phyloP scores from a whole-genome alignment of 2,797 vertebrate genomes.

The Pagetopsis macropterus region DNA sequence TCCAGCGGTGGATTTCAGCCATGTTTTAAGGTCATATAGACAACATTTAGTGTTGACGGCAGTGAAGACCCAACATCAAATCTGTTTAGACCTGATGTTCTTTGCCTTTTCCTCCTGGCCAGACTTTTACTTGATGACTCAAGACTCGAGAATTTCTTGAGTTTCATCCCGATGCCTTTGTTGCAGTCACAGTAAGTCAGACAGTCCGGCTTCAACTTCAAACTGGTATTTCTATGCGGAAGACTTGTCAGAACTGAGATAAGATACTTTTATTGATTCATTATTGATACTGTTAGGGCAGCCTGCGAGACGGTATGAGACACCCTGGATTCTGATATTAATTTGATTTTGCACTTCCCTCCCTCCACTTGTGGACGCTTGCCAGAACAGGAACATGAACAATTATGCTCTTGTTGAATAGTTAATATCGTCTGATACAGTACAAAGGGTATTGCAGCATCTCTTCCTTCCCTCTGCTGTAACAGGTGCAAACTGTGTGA shows the following conservation, averaged over 20 bases:
- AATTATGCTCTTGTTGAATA: slow-evolving; percentile 31
- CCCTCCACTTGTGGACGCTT: neutral
- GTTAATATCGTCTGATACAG: slow-evolving; percentile 21
- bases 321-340: slow-evolving; percentile 30
- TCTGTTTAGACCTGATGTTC: slow-evolving; percentile 46
- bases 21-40: slow-evolving; percentile 37
- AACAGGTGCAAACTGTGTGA: slow-evolving; percentile 50
- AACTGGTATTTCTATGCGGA: neutral
- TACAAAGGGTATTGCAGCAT: slow-evolving; percentile 2
- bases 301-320: slow-evolving; percentile 23
- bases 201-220: neutral
- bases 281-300: slow-evolving; percentile 9
- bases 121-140: slow-evolving; percentile 27
- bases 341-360: slow-evolving; percentile 24
- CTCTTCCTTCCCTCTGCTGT: neutral
- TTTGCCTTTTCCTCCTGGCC: slow-evolving; percentile 23
- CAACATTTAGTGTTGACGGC: slow-evolving; percentile 41
- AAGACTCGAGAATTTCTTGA: slow-evolving; percentile 23
- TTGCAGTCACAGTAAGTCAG: slow-evolving; percentile 15
- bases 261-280: slow-evolving; percentile 28
- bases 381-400: slow-evolving; percentile 39
- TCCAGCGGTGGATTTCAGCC: slow-evolving; percentile 44
- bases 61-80: slow-evolving; percentile 26
- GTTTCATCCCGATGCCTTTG: slow-evolving; percentile 30
- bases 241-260: neutral